Percentiles rank a stretch among this genome's conserved stretches.
Conservation (phyloP, 2,888 invertebrate species). For the Pyrocoelia pectoralis region DNA sequence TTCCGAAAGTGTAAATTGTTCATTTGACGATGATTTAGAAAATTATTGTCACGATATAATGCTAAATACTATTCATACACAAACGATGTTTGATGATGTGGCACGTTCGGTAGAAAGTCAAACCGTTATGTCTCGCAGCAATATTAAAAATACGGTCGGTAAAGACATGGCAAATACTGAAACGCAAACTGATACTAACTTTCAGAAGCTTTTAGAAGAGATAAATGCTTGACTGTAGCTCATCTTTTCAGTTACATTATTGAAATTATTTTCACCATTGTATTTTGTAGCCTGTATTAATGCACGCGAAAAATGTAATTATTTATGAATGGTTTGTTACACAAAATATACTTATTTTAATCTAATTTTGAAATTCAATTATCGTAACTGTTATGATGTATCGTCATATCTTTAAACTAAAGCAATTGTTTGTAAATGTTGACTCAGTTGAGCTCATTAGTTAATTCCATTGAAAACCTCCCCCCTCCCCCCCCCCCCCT, state of each 20-base stretch:
- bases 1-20: slow-evolving; percentile 3
- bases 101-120: slow-evolving; percentile 69
- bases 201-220: slow-evolving; percentile 55
- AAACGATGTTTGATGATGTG: slow-evolving; percentile 66
- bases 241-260: slow-evolving; percentile 37
- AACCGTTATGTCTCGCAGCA: slow-evolving; percentile 57
- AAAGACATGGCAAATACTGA: slow-evolving; percentile 62
- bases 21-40: slow-evolving; percentile 41
- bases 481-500: no score
- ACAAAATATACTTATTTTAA: no score
- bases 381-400: no score
- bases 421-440: no score
- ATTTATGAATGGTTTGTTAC: no score
- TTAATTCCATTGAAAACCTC: no score
- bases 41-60: slow-evolving; percentile 58
- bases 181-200: slow-evolving; percentile 63
- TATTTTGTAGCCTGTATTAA: no score
- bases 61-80: slow-evolving; percentile 65
- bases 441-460: no score
- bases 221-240: slow-evolving; percentile 58
- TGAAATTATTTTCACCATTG: background rate
- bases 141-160: slow-evolving; percentile 39
- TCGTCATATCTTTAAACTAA: no score
- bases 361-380: no score
- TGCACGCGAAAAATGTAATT: no score